phyloP scores from a whole-genome alignment of 35 echinoderm and acorn worm genomes.

The Eucidaris tribuloides region DNA sequence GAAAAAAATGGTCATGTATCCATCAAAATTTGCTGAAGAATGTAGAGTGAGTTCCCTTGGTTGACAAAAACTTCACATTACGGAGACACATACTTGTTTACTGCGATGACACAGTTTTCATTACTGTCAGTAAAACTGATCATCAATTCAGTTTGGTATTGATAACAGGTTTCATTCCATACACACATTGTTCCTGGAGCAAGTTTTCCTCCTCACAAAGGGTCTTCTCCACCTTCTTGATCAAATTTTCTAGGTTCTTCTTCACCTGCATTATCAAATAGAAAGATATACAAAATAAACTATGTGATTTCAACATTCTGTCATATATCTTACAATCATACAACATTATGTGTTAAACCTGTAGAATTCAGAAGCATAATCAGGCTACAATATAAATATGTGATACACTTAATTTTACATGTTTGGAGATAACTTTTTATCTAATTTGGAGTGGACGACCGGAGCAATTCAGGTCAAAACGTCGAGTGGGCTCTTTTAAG shows the following conservation, averaged over 20 bases:
- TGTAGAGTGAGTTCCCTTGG: neutral
- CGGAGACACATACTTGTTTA: neutral
- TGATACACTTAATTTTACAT: no score
- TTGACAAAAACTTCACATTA: neutral
- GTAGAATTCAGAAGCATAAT: no score
- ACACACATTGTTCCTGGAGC: slow-evolving; percentile 44
- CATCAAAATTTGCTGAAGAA: neutral
- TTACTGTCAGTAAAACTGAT: neutral
- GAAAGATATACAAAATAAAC: no score
- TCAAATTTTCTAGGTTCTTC: slow-evolving; percentile 82
- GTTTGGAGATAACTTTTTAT: no score
- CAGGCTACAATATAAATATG: no score
- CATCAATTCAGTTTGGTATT: neutral
- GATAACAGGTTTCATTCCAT: neutral
- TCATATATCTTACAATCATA: no score
- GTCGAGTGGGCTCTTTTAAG: no score
- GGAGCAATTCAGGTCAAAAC: no score
- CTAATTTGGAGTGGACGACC: no score
- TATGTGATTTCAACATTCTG: no score
- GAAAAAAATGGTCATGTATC: no score
- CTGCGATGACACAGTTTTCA: neutral
- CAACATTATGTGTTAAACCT: no score
- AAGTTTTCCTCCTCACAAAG: slow-evolving; percentile 96
- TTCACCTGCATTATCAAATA: slow-evolving; percentile 88
- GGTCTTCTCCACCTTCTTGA: slow-evolving; percentile 97